These are phyloP conservation scores for Xestia sexstrigata DNA, from an alignment of 2,888 invertebrate species.

Conservation along the genomic window DNA sequence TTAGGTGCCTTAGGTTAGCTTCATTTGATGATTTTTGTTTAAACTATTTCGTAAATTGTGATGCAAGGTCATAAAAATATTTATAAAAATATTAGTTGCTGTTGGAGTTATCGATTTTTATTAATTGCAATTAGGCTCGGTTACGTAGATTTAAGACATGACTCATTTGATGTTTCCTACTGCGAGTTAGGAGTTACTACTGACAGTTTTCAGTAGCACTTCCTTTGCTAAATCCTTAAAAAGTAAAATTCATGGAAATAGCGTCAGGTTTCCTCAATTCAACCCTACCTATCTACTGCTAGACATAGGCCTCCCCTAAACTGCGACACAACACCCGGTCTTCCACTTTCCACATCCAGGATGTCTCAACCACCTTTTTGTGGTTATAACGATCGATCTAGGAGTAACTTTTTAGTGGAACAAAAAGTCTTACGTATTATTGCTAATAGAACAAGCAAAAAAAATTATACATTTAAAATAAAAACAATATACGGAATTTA, in stretches of 20 bases:
- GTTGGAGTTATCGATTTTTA: background rate
- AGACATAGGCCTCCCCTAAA: background rate
- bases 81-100: constrained; percentile 17
- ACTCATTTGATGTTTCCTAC: background rate
- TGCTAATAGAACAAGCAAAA: background rate
- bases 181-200: background rate
- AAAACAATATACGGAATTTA: constrained; percentile 29
- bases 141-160: background rate
- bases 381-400: background rate
- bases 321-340: background rate
- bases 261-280: background rate
- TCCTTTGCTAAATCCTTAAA: too few relatives aligned
- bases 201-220: too few relatives aligned
- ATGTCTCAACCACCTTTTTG: background rate
- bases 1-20: constrained; percentile 37
- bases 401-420: too few relatives aligned
- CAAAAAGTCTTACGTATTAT: background rate
- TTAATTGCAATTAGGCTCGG: constrained; percentile 15
- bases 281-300: background rate
- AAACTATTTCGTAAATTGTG: background rate
- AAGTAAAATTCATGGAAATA: too few relatives aligned
- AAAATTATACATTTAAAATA: background rate
- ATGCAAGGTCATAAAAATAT: constrained; percentile 23
- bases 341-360: background rate
- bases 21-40: background rate